A percentile compares a stretch with the other conserved stretches of the same genome.
These are phyloP conservation scores for Venturia canescens DNA, from an alignment of 1,140 invertebrate species.

Conservation along the genomic window DNA sequence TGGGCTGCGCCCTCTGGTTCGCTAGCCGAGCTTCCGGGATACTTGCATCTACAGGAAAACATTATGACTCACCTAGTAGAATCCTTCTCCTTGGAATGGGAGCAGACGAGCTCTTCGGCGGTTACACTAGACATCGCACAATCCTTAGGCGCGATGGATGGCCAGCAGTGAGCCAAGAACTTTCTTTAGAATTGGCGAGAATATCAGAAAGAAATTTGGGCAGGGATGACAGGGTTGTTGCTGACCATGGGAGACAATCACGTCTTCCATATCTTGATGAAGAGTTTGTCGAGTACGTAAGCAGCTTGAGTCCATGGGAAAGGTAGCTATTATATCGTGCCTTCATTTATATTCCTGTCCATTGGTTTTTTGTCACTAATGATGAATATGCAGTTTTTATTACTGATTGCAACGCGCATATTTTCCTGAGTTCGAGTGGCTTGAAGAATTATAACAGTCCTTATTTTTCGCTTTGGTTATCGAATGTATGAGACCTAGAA, in stretches of 20 bases:
- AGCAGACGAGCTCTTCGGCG: constrained; percentile 97
- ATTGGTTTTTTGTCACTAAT: too few species aligned
- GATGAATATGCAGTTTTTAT: constrained; percentile 2
- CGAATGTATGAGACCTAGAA: too few species aligned
- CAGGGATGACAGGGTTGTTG: constrained; percentile 93
- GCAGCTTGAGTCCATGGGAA: constrained; percentile 84
- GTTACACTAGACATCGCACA: constrained; percentile 92
- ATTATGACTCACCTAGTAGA: constrained; percentile 81
- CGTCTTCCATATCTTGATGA: constrained; percentile 98
- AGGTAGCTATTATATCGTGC: constrained; percentile 78
- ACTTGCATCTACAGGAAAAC: constrained; percentile 64
- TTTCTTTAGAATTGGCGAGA: constrained; percentile 87
- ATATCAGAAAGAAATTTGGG: constrained; percentile 96
- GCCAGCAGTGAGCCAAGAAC: constrained; percentile 82
- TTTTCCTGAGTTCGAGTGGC: too few species aligned
- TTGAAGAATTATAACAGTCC: too few species aligned
- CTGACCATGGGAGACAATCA: constrained; percentile 86
- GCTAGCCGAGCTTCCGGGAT: constrained; percentile 85
- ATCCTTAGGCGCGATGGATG: constrained; percentile 83
- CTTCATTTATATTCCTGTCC: too few species aligned
- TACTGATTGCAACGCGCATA: too few species aligned
- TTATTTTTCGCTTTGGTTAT: too few species aligned
- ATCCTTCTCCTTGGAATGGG: constrained; percentile 95
- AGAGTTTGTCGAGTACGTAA: constrained; percentile 86
- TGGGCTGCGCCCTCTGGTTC: constrained; percentile 97